Conservation (phyloP, 2,113 vertebrate species). For the Thinocorus orbignyianus region DNA sequence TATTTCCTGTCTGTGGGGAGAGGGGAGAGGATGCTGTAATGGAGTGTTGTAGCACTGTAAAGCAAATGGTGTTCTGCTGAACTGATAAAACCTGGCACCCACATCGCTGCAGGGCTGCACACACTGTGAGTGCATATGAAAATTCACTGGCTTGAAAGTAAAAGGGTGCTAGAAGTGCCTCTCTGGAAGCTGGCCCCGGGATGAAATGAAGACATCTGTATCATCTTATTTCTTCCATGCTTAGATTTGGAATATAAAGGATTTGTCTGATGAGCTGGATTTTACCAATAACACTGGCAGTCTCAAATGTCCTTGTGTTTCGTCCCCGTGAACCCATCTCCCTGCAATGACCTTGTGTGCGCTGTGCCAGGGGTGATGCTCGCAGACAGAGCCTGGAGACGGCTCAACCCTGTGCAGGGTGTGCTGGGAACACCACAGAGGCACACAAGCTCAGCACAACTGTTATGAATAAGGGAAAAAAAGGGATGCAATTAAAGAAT, state of each 20-base stretch:
- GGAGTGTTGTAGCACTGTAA: rapidly evolving
- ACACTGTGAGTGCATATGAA: neutral
- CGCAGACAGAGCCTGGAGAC: no score
- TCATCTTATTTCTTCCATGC: neutral
- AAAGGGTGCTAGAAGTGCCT: neutral
- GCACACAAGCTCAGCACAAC: neutral
- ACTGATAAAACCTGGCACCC: neutral
- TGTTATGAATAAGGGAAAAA: neutral
- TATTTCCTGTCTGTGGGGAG: neutral
- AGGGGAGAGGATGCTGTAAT: neutral
- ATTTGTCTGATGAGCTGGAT: neutral
- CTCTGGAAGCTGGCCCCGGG: neutral
- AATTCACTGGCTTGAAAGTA: conserved; percentile 21
- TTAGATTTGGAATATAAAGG: neutral
- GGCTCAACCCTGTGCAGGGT: neutral
- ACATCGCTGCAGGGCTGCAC: neutral
- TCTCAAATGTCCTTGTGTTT: neutral
- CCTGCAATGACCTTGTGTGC: neutral
- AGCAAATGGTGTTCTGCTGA: neutral
- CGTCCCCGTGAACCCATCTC: neutral
- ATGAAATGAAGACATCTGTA: neutral
- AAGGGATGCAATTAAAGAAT: neutral
- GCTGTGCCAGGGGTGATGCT: neutral
- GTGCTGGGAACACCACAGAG: neutral
- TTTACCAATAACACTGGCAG: neutral